Evolutionary conservation across 2,888 invertebrate species (phyloP).

Genomic region (Vannuccia rotundouncinata): DNA sequence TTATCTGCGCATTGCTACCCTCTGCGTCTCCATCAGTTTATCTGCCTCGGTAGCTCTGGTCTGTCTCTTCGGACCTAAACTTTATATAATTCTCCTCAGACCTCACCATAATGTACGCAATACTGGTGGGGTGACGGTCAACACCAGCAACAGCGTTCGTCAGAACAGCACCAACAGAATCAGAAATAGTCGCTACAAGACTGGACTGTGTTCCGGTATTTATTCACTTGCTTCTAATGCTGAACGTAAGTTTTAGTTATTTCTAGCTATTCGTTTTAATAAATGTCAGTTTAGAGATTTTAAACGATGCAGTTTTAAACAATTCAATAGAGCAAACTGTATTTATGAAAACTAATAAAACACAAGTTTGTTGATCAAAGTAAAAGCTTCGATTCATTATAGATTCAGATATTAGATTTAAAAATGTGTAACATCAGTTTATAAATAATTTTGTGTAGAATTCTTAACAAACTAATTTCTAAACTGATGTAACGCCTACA

Average conservation of each 20-base stretch:
- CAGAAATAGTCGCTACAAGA: background rate
- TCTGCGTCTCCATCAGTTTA: conserved; percentile 88
- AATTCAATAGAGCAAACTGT: no score
- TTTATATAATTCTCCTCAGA: conserved; percentile 78
- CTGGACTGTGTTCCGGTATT: background rate
- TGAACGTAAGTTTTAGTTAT: background rate
- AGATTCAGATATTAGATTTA: no score
- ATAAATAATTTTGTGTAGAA: no score
- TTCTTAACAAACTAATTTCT: no score
- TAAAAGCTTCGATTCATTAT: no score
- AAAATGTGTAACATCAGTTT: no score
- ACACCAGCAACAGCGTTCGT: background rate
- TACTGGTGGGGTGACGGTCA: background rate
- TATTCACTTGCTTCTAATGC: background rate
- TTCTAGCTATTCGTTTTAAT: no score
- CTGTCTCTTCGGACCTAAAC: conserved; percentile 85
- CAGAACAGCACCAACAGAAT: background rate
- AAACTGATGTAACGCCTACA: no score
- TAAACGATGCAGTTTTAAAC: no score
- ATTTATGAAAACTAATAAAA: no score
- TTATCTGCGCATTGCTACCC: conserved; percentile 80
- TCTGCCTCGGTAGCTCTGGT: conserved; percentile 86
- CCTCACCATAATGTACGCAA: conserved; percentile 83
- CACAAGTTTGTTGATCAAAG: no score
- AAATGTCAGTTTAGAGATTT: no score